Conservation (phyloP, 2,888 invertebrate species). For the Epistrophella euchroma region DNA sequence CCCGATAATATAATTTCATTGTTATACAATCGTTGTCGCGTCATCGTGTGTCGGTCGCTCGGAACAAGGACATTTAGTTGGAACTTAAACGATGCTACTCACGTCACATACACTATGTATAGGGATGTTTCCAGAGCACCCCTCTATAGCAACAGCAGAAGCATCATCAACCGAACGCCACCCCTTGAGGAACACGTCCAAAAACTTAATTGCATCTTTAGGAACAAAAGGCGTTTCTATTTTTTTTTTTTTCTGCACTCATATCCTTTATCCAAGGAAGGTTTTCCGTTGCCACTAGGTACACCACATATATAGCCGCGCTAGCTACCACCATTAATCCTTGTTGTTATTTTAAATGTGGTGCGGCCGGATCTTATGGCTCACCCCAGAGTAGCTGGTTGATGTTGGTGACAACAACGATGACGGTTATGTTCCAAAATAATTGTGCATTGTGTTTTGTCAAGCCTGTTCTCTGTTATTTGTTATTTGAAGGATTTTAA, state of each 20-base stretch:
- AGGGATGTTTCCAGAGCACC: slow-evolving; percentile 39
- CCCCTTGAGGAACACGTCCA: slow-evolving; percentile 40
- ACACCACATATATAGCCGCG: slow-evolving; percentile 11
- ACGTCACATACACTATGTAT: slow-evolving; percentile 11
- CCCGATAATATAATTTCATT: slow-evolving; percentile 53
- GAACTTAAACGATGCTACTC: slow-evolving; percentile 59
- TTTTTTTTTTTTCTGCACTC: slow-evolving; percentile 17
- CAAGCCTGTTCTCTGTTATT: slow-evolving; percentile 47
- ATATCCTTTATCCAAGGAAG: slow-evolving; percentile 60
- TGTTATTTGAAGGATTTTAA: slow-evolving; percentile 70
- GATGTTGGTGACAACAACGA: slow-evolving; percentile 57
- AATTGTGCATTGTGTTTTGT: slow-evolving; percentile 67
- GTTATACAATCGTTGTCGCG: slow-evolving; percentile 29
- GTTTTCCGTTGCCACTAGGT: slow-evolving; percentile 33
- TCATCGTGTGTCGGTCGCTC: no score
- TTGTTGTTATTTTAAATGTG: slow-evolving; percentile 72
- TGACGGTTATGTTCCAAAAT: slow-evolving; percentile 65
- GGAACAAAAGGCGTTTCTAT: slow-evolving; percentile 52
- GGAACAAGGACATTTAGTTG: slow-evolving; percentile 52
- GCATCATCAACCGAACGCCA: slow-evolving; percentile 31
- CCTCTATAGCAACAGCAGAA: slow-evolving; percentile 1
- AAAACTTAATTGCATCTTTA: slow-evolving; percentile 74
- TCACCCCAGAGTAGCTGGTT: slow-evolving; percentile 68
- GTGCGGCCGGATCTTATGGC: slow-evolving; percentile 73
- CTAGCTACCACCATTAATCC: slow-evolving; percentile 66